Evolutionary conservation across 2,797 vertebrate genomes (phyloP).

Genomic region (Alauda arvensis): DNA sequence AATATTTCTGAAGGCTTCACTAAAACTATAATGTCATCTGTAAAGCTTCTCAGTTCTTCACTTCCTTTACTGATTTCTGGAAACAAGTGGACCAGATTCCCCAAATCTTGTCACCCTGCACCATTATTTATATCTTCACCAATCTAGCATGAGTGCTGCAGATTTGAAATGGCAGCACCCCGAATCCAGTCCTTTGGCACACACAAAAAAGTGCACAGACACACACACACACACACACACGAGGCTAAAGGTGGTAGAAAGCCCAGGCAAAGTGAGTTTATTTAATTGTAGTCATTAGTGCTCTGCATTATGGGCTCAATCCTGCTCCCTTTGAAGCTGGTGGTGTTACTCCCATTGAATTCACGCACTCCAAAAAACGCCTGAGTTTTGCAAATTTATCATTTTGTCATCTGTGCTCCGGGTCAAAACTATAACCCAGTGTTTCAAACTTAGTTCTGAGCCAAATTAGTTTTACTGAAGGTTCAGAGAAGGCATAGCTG

Average conservation of each 20-base stretch:
- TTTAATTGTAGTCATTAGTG: constrained; percentile 15
- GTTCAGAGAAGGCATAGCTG: not conserved
- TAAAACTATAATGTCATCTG: not conserved
- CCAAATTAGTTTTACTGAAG: constrained; percentile 6
- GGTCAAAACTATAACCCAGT: constrained; percentile 17
- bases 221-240: not conserved
- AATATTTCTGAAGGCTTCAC: not conserved
- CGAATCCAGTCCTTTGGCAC: not conserved
- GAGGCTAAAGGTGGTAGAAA: not conserved
- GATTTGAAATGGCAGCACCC: not conserved
- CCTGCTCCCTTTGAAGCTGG: constrained; percentile 35
- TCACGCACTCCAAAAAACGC: constrained; percentile 10
- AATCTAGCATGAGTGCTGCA: not conserved
- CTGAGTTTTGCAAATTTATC: constrained; percentile 28
- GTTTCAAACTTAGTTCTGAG: not conserved
- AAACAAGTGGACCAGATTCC: not conserved
- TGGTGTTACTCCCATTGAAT: not conserved
- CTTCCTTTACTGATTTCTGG: not conserved
- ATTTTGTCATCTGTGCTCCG: constrained; percentile 21
- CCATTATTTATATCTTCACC: not conserved
- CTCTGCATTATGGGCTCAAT: not conserved
- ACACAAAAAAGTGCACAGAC: not conserved
- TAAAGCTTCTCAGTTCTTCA: not conserved
- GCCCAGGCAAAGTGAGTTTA: not conserved
- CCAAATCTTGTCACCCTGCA: not conserved